A percentile compares a stretch with the other conserved stretches of the same genome.
phyloP scores from a whole-genome alignment of 2,797 vertebrate genomes.

The Lindbergichthys nudifrons region DNA sequence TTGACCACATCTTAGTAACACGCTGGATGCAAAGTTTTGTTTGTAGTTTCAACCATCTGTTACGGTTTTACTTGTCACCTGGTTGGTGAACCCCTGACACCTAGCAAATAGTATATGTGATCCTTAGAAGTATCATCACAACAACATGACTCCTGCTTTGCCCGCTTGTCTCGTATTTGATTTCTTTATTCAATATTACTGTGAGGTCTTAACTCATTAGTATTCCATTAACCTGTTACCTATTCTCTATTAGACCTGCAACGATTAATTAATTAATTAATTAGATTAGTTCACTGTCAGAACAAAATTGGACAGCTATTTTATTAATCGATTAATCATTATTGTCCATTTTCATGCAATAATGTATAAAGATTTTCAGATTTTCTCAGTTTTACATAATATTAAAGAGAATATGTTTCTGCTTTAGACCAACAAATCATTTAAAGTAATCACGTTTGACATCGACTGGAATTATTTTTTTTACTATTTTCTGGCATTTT shows the following conservation, averaged over 20 bases:
- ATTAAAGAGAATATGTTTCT: too few species aligned
- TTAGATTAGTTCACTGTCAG: too few species aligned
- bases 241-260: neutral
- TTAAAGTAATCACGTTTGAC: too few species aligned
- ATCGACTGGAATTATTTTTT: too few species aligned
- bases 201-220: neutral
- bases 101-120: neutral
- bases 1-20: neutral
- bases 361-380: too few species aligned
- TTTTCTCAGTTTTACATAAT: too few species aligned
- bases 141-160: neutral
- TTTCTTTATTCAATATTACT: neutral
- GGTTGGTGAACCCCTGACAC: neutral
- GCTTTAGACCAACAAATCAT: too few species aligned
- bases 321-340: too few species aligned
- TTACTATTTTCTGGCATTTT: too few species aligned
- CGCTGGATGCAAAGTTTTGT: neutral
- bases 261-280: too few species aligned
- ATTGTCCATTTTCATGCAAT: too few species aligned
- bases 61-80: neutral
- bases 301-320: too few species aligned
- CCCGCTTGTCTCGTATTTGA: neutral
- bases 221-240: constrained; percentile 4
- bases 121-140: neutral
- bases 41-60: neutral